Base-by-base conservation (phyloP, 1,140 invertebrate genomes). In the Campoletis sonorensis region DNA sequence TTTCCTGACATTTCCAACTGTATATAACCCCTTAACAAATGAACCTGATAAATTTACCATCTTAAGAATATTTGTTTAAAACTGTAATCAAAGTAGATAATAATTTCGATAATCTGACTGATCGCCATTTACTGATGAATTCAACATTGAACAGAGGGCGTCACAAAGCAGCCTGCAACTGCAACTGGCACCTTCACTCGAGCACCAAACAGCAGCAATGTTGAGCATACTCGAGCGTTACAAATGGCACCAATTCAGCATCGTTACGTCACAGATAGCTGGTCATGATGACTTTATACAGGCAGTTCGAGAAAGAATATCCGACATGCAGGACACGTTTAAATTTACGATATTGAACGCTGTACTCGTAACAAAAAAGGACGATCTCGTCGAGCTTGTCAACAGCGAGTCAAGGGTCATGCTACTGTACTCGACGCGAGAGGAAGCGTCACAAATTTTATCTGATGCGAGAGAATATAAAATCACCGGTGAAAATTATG, bases 191-290 rank as follows among this genome's bases (percentile, higher is more conserved):
- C 98, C 98, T 15, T 98, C 97, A 45, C 94, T 99, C 76, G 96
- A 97, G 91, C 98, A 99, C 89, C 98, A 98, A 90, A 97, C 96
- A 27, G 96, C 96, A 1, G 98, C 97, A 18, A 98, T 98, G 97
- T 90, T 99, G 81, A 97, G 96, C 89, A 97, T 99, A 85, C 92
- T 99, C 85, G 95, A 97, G 90, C 93, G 97, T 72, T 99, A 99
- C 92, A 98, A 98, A 89, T 99, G 98, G 98, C 97, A 98, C 89
- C 96, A 98, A 86, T 98, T 99, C 91, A 97, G 97, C 81, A 96
- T 99, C 75, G 96, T 99, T 33, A 97, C 96, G n/a, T 97, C 96
- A 67, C 95, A 97, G 87, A 98, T 98, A 68, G 97, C 97, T 21
- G 98, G 98, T 0, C 97, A 98, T 90, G 96, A 97, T 85, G 97